Percentiles rank a stretch among this genome's conserved stretches.
Conservation (phyloP, 2,888 invertebrate genomes). For the Exocentrus adspersus region DNA sequence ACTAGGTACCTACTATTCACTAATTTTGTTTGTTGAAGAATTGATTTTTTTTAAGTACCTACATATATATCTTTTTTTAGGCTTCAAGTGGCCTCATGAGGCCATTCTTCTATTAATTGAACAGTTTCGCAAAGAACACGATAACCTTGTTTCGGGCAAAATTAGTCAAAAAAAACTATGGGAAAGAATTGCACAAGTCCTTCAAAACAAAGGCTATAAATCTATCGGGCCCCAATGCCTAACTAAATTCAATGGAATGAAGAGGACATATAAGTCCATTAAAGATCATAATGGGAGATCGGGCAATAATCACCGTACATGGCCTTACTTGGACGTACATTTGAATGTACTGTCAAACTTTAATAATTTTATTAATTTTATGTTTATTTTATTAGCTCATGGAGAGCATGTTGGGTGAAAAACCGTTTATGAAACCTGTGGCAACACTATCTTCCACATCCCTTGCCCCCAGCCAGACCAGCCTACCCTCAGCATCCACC, state of each 20-base stretch:
- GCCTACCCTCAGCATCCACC: too few species aligned
- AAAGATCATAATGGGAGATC: conserved; percentile 21
- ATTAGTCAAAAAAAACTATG: conserved; percentile 18
- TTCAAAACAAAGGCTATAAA: conserved; percentile 1
- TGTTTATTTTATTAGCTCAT: background rate
- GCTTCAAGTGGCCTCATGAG: background rate
- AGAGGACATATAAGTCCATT: conserved; percentile 14
- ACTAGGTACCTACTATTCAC: too few species aligned
- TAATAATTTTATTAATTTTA: too few species aligned
- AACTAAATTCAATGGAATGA: conserved; percentile 19
- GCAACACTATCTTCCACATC: background rate
- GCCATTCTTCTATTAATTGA: background rate
- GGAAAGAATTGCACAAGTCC: conserved; percentile 5
- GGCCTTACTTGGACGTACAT: conserved; percentile 25
- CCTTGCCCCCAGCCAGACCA: background rate
- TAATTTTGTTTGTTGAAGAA: too few species aligned
- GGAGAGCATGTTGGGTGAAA: background rate
- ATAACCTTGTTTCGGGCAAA: background rate
- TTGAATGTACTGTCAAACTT: too few species aligned
- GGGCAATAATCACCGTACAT: conserved; percentile 14
- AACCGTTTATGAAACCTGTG: background rate
- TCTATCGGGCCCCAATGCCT: conserved; percentile 16
- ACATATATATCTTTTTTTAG: too few species aligned
- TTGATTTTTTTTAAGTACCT: too few species aligned
- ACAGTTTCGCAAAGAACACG: background rate